Evolutionary conservation across 2,888 invertebrate genomes (phyloP).

Genomic region (Amblyteles armatorius): DNA sequence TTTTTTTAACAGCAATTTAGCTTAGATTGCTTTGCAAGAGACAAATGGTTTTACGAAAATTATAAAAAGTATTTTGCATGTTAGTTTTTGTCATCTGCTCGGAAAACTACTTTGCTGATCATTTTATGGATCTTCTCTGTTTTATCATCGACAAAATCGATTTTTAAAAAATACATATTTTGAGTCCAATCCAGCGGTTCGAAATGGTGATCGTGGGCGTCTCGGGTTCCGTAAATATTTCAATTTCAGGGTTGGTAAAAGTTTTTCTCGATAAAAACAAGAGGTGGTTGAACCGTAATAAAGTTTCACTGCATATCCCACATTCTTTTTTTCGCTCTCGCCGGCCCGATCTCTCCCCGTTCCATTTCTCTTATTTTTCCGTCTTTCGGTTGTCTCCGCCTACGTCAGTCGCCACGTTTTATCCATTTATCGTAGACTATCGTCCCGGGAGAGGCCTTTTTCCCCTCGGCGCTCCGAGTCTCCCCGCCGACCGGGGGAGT

Average conservation of each 20-base stretch:
- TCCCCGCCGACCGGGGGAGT: constrained; percentile 17
- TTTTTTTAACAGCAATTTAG: no score
- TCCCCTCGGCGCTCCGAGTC: constrained; percentile 1
- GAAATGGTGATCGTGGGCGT: not conserved
- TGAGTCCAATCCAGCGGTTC: not conserved
- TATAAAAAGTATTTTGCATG: not conserved
- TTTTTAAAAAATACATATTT: not conserved
- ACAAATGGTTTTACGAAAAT: not conserved
- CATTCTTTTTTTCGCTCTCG: constrained; percentile 1
- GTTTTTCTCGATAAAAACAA: constrained; percentile 12
- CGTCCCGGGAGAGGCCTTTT: constrained; percentile 47
- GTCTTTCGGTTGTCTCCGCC: constrained; percentile 47
- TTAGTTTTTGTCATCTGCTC: not conserved
- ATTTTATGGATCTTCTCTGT: not conserved
- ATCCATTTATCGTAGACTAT: constrained; percentile 73
- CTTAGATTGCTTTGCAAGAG: no score
- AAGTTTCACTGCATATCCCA: constrained; percentile 5
- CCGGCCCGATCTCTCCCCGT: constrained; percentile 2
- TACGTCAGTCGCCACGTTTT: constrained; percentile 67
- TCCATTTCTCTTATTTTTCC: constrained; percentile 23
- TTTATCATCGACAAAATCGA: not conserved
- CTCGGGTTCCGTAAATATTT: not conserved
- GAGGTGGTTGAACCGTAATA: constrained; percentile 37
- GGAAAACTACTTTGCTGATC: not conserved
- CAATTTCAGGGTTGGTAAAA: constrained; percentile 11